Evolutionary conservation across 2,888 invertebrate species (phyloP).

Genomic region (Meteorus cinctellus): DNA sequence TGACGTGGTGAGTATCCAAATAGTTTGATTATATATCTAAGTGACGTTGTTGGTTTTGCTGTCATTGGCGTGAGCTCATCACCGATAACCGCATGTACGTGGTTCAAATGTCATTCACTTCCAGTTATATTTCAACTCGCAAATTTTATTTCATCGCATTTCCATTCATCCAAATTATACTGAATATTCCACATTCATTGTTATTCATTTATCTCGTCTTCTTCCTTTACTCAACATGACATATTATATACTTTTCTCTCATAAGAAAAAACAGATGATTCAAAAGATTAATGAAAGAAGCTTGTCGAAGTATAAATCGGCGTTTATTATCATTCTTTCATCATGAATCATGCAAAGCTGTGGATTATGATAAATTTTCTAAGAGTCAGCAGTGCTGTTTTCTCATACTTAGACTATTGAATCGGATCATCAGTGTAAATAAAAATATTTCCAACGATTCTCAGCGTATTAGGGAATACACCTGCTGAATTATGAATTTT

Average conservation of each 20-base stretch:
- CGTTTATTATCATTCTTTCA: conserved; percentile 29
- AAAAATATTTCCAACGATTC: background rate
- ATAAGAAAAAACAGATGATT: background rate
- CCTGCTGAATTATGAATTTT: background rate
- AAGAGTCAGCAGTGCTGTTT: conserved; percentile 13
- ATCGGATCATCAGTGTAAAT: conserved; percentile 4
- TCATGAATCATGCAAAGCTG: conserved; percentile 28
- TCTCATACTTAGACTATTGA: conserved; percentile 9
- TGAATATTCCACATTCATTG: background rate
- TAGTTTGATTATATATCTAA: conserved; percentile 40
- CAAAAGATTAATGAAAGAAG: background rate
- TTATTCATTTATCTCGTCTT: background rate
- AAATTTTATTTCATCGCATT: background rate
- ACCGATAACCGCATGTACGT: background rate
- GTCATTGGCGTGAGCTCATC: background rate
- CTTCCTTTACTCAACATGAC: background rate
- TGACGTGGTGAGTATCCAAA: conserved; percentile 87
- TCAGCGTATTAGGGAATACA: background rate
- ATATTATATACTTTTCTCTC: background rate
- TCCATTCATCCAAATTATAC: background rate
- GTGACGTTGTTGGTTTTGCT: background rate
- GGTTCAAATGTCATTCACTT: background rate
- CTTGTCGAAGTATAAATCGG: conserved; percentile 4
- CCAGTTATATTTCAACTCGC: background rate
- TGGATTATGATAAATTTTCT: conserved; percentile 32